Evolutionary conservation across 2,888 invertebrate species (phyloP).

Genomic region (Entomobrya multifasciata): DNA sequence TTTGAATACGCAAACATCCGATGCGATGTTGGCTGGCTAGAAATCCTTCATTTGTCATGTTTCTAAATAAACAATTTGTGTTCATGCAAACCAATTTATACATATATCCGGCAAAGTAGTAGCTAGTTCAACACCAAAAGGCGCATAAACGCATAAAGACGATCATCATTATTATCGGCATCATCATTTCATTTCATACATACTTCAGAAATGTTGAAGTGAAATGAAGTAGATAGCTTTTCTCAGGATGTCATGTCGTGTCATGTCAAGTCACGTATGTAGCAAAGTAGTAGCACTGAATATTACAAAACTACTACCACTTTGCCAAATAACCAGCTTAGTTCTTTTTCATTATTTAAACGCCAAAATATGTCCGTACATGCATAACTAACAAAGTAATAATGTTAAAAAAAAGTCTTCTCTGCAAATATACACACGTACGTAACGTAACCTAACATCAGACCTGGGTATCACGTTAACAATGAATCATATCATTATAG

Average conservation of each 20-base stretch:
- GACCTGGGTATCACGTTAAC: conserved; percentile 17
- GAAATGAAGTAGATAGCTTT: conserved; percentile 23
- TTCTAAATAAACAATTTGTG: no score
- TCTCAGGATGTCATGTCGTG: conserved; percentile 73
- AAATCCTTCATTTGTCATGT: no score
- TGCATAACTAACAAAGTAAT: background rate
- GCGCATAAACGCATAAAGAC: background rate
- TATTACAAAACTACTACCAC: background rate
- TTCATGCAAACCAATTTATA: no score
- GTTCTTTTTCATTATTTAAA: conserved; percentile 32
- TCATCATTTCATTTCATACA: conserved; percentile 8
- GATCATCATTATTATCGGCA: conserved; percentile 11
- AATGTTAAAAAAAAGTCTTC: background rate
- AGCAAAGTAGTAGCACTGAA: background rate
- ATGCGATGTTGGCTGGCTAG: no score
- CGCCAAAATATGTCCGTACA: conserved; percentile 21
- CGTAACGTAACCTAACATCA: background rate
- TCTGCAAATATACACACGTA: conserved; percentile 4
- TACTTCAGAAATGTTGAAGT: background rate
- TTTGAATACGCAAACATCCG: no score
- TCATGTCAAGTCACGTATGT: conserved; percentile 71
- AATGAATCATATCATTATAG: conserved; percentile 49
- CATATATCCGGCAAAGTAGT: conserved; percentile 51
- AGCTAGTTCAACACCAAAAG: conserved; percentile 57
- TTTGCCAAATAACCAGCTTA: conserved; percentile 27